phyloP scores from a whole-genome alignment of 1,140 invertebrate genomes.

The Drosophila tropicalis region DNA sequence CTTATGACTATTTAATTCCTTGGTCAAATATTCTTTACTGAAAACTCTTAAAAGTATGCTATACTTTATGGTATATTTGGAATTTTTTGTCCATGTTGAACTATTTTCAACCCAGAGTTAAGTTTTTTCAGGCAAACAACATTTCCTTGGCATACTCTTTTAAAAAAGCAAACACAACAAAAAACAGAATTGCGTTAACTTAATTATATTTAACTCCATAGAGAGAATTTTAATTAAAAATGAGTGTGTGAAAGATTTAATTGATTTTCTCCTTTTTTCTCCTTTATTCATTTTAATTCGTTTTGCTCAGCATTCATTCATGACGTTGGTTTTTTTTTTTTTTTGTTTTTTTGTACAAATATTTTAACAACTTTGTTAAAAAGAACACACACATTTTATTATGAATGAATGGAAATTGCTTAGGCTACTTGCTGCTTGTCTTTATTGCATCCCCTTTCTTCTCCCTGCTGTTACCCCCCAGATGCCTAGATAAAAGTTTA shows the following conservation, averaged over 20 bases:
- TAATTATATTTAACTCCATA: constrained; percentile 62
- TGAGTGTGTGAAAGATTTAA: constrained; percentile 68
- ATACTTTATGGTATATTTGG: background rate
- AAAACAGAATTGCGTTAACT: constrained; percentile 54
- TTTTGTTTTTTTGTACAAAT: constrained; percentile 50
- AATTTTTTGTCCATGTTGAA: background rate
- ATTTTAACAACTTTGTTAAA: constrained; percentile 75
- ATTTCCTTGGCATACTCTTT: background rate
- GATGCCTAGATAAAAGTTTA: constrained; percentile 57
- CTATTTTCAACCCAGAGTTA: background rate
- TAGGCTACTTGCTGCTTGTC: constrained; percentile 8
- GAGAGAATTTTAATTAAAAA: constrained; percentile 71
- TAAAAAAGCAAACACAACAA: constrained; percentile 26
- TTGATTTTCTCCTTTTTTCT: constrained; percentile 44
- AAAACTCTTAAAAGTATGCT: background rate
- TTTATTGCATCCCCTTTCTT: background rate
- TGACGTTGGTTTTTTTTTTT: background rate
- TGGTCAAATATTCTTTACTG: background rate
- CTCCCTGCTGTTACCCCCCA: background rate
- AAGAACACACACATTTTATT: constrained; percentile 13
- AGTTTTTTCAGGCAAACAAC: background rate
- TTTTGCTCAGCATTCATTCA: constrained; percentile 2
- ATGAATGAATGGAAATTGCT: constrained; percentile 12
- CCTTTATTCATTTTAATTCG: background rate
- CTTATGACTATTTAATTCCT: background rate